Conservation (phyloP, 2,888 invertebrate genomes). For the Quadroppia sp. region DNA sequence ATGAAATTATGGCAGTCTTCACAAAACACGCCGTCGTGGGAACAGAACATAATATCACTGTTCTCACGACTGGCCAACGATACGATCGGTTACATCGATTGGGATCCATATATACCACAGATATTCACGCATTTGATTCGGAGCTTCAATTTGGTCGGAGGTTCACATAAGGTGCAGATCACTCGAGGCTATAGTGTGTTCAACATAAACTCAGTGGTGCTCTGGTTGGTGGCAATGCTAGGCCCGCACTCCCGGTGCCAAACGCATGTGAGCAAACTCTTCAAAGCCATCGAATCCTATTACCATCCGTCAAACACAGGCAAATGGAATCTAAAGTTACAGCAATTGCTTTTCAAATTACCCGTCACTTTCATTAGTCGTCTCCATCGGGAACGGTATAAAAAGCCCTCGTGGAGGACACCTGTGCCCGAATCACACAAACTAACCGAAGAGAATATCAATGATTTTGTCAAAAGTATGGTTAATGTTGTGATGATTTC, state of each 20-base stretch:
- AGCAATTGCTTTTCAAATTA: conserved; percentile 61
- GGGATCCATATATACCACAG: conserved; percentile 75
- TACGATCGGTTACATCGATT: conserved; percentile 78
- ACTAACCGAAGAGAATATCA: conserved; percentile 73
- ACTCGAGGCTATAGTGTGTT: conserved; percentile 50
- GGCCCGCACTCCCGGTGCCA: conserved; percentile 53
- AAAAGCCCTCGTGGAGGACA: conserved; percentile 64
- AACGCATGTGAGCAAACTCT: conserved; percentile 70
- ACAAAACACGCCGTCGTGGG: conserved; percentile 67
- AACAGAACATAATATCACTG: conserved; percentile 68
- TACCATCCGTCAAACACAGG: conserved; percentile 84
- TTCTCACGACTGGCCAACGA: conserved; percentile 68
- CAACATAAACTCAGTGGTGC: conserved; percentile 58
- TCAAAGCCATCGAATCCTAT: conserved; percentile 78
- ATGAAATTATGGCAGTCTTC: conserved; percentile 73
- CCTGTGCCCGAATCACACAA: conserved; percentile 64
- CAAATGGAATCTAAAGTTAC: conserved; percentile 61
- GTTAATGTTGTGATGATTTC: conserved; percentile 70
- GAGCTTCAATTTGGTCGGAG: conserved; percentile 72
- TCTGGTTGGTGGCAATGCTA: conserved; percentile 60
- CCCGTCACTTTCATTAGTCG: conserved; percentile 64
- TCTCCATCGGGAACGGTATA: conserved; percentile 63
- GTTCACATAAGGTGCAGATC: conserved; percentile 54
- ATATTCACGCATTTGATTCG: conserved; percentile 59
- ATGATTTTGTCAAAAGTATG: conserved; percentile 69